phyloP scores from a whole-genome alignment of 2,113 vertebrate genomes.

The cattle (Bos taurus) region ARS-UCD2.0 NC_037329.1:18641001-18641500 shows the following conservation, averaged over 20 bases:
- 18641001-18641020: background rate
- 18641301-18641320: background rate
- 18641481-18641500: background rate
- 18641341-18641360: background rate
- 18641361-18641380: background rate
- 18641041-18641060: background rate
- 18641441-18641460: background rate
- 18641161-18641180: constrained; percentile 9
- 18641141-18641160: background rate
- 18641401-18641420: background rate
- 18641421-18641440: background rate
- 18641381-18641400: background rate
- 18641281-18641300: background rate
- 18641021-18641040: background rate
- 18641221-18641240: background rate
- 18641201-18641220: background rate
- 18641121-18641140: background rate
- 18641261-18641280: background rate
- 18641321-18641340: background rate
- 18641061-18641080: background rate
- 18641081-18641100: background rate
- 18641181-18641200: background rate
- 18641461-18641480: background rate
- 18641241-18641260: background rate
- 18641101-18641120: background rate